Evolutionary conservation across 1,140 invertebrate genomes (phyloP), one percentile per base, ranked within the genome.

Genomic region (Sesamia nonagrioides): DNA sequence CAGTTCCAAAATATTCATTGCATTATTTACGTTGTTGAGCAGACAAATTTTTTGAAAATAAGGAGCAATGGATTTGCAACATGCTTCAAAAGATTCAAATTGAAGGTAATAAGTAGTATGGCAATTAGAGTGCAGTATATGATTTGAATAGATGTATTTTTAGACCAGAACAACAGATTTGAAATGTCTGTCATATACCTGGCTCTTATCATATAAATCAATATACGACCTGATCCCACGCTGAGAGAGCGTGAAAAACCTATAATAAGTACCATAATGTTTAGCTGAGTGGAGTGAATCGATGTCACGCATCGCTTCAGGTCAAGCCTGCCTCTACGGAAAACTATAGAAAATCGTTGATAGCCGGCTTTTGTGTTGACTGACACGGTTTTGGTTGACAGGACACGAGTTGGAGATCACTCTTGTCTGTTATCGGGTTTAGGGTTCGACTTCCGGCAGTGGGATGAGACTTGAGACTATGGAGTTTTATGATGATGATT

Each of bases 251-350:
- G 63, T 68, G 42, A 27, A 48, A 21, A 56, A 27, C 15, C 5
- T 6, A 2, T 13, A 33, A 68, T 66, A 66, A 66, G 40, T 45
- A n/a, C 11, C 5, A 21, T 21, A 15, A 37, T 61, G 58, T 61
- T 45, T 6, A 42, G 37, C 9, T 68, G 63, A 27, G 9, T 68
- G 63, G 9, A n/a, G 40, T 45, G 48, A 52, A 58, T 80, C 71
- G 17, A 72, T 72, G 69, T 18, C 50, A 72, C 69, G 69, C 69
- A 15, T 33, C 63, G 8, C 13, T 54, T 37, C 69, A 40, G 52
- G 27, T 52, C 69, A 56, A 35, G 17, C 27, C 37, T 13, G 33
- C 2, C 13, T 5, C 40, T 45, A 8, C 18, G 9, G 17, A 8
- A 45, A 11, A 37, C 6, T 40, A 45, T 48, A 68, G 40, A 7